Conservation (phyloP, 2,797 vertebrate species). For the Apodemus agrarius region DNA sequence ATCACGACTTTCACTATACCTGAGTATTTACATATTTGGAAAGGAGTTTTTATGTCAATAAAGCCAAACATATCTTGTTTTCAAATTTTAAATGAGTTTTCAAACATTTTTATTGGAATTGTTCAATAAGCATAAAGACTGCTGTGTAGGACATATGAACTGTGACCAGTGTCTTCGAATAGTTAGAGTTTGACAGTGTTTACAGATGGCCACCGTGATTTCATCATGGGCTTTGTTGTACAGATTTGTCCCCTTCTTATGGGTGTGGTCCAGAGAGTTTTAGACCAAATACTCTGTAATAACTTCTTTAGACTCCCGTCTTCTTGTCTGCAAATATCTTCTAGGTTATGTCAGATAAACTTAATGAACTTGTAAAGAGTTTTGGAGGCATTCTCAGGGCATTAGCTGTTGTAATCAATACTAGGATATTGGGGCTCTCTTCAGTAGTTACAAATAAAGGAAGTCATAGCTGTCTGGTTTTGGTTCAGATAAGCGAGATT, state of each 20-base stretch:
- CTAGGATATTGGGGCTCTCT: not conserved
- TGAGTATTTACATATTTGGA: not conserved
- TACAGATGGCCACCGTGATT: not conserved
- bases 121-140: not conserved
- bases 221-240: not conserved
- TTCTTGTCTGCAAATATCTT: not conserved
- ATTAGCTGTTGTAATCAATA: not conserved
- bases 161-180: not conserved
- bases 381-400: not conserved
- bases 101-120: not conserved
- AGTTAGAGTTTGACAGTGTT: not conserved
- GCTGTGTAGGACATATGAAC: not conserved
- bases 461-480: not conserved
- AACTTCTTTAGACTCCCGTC: not conserved
- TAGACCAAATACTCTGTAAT: not conserved
- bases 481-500: not conserved
- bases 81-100: conserved; percentile 9
- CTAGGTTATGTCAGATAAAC: not conserved
- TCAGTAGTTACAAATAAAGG: not conserved
- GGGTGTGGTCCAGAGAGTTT: not conserved
- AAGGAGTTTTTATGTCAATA: not conserved
- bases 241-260: not conserved
- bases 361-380: not conserved
- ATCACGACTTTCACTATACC: not conserved
- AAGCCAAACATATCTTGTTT: not conserved